A percentile compares a stretch with the other conserved stretches of the same genome.
Conservation (phyloP, 2,113 vertebrate genomes). For the Narcine bancroftii region DNA sequence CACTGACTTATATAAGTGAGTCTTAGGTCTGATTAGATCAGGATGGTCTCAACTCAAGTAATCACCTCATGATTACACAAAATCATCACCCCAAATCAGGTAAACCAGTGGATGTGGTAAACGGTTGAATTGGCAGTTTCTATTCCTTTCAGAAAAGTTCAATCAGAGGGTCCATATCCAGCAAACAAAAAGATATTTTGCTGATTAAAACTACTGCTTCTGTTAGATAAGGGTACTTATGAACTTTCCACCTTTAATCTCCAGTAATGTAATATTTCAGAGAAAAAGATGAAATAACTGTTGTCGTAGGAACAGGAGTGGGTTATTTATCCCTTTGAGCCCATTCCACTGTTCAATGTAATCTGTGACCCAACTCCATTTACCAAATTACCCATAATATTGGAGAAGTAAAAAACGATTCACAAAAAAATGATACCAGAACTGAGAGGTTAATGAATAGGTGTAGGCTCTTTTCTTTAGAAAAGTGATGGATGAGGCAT, state of each 20-base stretch:
- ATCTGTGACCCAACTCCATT: too few species aligned
- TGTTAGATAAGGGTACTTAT: not conserved
- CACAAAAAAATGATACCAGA: not conserved
- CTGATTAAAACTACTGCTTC: not conserved
- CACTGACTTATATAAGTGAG: constrained; percentile 45
- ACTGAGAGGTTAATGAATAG: not conserved
- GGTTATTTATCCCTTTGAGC: too few species aligned
- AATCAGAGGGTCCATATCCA: not conserved
- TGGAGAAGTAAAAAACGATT: not conserved
- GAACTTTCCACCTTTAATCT: not conserved
- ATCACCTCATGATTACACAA: not conserved
- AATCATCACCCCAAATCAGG: not conserved
- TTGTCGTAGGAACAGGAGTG: not conserved
- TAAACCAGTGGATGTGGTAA: not conserved
- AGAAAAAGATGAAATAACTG: not conserved
- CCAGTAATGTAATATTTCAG: not conserved
- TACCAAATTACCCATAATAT: not conserved
- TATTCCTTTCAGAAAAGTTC: not conserved
- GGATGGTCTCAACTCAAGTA: not conserved
- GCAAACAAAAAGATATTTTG: not conserved
- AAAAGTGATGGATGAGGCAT: not conserved
- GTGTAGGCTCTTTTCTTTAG: not conserved
- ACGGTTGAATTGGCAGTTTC: not conserved
- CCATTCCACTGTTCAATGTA: too few species aligned
- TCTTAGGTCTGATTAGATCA: not conserved